Percentiles rank a stretch among this genome's conserved stretches.
Conservation (phyloP, 2,797 vertebrate genomes). For the Kryptopterus vitreolus region DNA sequence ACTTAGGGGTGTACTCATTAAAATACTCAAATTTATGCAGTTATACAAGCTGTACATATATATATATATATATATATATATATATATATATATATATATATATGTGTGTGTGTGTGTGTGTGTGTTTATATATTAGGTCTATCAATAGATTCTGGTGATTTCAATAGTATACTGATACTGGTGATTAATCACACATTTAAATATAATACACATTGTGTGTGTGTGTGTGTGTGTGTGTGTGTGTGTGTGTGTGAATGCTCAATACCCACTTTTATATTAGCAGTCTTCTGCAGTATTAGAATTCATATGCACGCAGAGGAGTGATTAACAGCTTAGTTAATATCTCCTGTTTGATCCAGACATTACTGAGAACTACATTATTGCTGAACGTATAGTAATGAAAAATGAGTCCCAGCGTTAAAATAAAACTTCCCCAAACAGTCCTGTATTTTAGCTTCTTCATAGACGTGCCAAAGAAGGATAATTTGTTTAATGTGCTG, state of each 20-base stretch:
- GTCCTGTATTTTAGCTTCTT: background rate
- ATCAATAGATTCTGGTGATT: too few species aligned
- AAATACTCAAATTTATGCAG: too few species aligned
- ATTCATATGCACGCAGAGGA: background rate
- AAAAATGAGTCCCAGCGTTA: background rate
- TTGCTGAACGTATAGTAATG: slow-evolving; percentile 8
- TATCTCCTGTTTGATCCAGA: background rate
- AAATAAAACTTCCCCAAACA: background rate
- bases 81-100: too few species aligned
- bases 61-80: too few species aligned
- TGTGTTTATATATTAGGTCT: too few species aligned
- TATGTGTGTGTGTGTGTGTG: too few species aligned
- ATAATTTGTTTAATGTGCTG: slow-evolving; percentile 4
- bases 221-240: too few species aligned
- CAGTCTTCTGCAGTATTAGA: background rate
- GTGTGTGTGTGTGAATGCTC: background rate
- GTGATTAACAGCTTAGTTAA: slow-evolving; percentile 24
- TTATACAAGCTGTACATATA: too few species aligned
- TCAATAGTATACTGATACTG: too few species aligned
- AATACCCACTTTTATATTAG: slow-evolving; percentile 17
- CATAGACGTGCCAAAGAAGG: background rate
- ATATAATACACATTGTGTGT: too few species aligned
- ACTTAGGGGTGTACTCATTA: too few species aligned
- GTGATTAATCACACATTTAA: too few species aligned
- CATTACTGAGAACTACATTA: background rate